Evolutionary conservation across 2,888 invertebrate species (phyloP).

Genomic region (Tolmerus cingulatus): DNA sequence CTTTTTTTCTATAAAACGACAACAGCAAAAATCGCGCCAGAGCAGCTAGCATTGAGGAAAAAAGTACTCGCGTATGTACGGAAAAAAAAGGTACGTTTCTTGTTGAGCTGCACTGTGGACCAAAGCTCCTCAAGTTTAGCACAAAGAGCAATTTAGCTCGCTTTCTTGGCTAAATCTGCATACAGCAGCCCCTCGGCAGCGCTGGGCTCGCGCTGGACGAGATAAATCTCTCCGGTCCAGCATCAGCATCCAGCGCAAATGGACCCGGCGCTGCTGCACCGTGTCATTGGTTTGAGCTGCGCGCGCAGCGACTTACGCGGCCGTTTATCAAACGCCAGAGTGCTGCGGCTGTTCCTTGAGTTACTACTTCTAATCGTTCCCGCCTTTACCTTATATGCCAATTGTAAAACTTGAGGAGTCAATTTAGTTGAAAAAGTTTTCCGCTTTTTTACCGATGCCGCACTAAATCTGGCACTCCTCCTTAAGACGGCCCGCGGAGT

Average conservation of each 20-base stretch:
- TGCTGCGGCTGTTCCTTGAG: neutral
- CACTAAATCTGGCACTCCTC: neutral
- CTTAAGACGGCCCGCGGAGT: neutral
- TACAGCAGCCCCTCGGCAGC: neutral
- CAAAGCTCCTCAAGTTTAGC: constrained; percentile 22
- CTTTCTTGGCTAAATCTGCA: neutral
- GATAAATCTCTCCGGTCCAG: constrained; percentile 17
- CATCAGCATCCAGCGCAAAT: neutral
- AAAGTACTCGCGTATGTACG: neutral
- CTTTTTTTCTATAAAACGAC: neutral
- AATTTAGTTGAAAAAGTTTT: neutral
- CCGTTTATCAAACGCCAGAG: neutral
- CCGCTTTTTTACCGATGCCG: neutral
- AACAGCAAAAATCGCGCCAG: neutral
- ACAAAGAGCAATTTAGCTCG: constrained; percentile 23
- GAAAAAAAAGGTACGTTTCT: neutral
- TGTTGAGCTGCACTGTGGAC: neutral
- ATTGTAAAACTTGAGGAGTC: neutral
- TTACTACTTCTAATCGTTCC: neutral
- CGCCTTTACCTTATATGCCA: neutral
- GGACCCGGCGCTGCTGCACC: neutral
- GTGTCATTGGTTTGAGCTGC: constrained; percentile 11
- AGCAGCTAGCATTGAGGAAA: neutral
- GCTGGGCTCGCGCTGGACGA: neutral
- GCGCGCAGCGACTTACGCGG: constrained; percentile 21